These are phyloP conservation scores for Melinopterus prodromus DNA, from an alignment of 2,888 invertebrate species.

Conservation along the genomic window DNA sequence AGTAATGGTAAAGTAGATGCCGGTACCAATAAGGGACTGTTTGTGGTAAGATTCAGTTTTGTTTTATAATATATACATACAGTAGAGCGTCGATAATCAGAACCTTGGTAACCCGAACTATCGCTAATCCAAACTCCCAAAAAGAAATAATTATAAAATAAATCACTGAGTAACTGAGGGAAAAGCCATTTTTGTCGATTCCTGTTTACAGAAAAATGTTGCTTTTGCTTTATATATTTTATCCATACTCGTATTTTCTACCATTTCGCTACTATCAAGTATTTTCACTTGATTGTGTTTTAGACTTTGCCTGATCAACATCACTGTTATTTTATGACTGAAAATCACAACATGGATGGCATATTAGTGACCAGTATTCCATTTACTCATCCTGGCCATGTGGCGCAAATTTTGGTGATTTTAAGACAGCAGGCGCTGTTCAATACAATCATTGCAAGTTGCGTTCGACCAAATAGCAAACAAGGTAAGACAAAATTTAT, in stretches of 20 bases:
- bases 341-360: constrained; percentile 78
- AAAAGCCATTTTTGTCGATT: too few relatives aligned
- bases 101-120: too few relatives aligned
- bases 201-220: too few relatives aligned
- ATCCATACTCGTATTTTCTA: too few relatives aligned
- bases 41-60: constrained; percentile 72
- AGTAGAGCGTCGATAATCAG: too few relatives aligned
- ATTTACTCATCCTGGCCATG: constrained; percentile 93
- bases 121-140: too few relatives aligned
- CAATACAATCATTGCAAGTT: constrained; percentile 88
- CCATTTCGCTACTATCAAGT: not conserved
- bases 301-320: constrained; percentile 91
- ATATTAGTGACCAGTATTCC: constrained; percentile 82
- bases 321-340: constrained; percentile 93
- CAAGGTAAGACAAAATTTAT: constrained; percentile 67
- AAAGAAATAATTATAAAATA: too few relatives aligned
- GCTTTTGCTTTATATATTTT: too few relatives aligned
- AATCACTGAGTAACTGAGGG: too few relatives aligned
- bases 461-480: constrained; percentile 83
- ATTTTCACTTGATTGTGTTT: constrained; percentile 44
- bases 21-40: constrained; percentile 79
- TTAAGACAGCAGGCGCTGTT: constrained; percentile 92
- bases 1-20: constrained; percentile 79
- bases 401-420: constrained; percentile 84
- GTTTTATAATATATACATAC: not conserved